Evolutionary conservation across 2,113 vertebrate species (phyloP), one percentile per base, ranked within the genome.

Genomic region (Chamaetylas fuelleborni): DNA sequence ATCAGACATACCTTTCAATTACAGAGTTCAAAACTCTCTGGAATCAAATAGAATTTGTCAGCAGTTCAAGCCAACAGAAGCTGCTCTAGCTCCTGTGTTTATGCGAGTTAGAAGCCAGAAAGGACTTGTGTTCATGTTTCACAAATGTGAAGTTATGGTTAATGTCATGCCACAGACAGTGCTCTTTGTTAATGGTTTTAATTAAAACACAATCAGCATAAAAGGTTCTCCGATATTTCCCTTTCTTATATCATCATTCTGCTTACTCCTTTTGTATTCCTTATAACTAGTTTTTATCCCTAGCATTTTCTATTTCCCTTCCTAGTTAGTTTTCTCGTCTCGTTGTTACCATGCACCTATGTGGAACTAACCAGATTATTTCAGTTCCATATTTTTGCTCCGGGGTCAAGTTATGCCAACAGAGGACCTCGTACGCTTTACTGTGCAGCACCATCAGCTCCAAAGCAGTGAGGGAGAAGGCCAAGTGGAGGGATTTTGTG

Each of bases 11-110:
- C 67, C 40, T 74, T 90, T 73, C 38, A 84, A 42, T 94, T 88
- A 81, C n/a, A 29, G 76, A 74, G 31, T 77, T 89, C 90, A 87
- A 93, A 88, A 78, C 53, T 18, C 88, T 86, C 26, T 79, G 53
- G 69, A 89, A 90, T 86, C 67, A 82, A 76, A 67, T 29, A 48
- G 36, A 86, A 42, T 86, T 86, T 96, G 76, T 83, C 74, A 88
- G 76, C 80, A 85, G 69, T 64, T 89, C 78, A 73, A 92, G 58
- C 61, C 48, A 71, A 60, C 54, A 83, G 86, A 84, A 96, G 72
- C 43, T 42, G n/a, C 57, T 93, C 18, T 57, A 72, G 36, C 82
- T 81, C 36, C 56, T 87, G 50, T 17, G 86, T 76, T 82, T 74
- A 51, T 48, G 40, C 5, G 28, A 88, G 53, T 78, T 92, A 92